Evolutionary conservation across 2,113 vertebrate genomes (phyloP).

Genomic region (Chaetodon auriga): DNA sequence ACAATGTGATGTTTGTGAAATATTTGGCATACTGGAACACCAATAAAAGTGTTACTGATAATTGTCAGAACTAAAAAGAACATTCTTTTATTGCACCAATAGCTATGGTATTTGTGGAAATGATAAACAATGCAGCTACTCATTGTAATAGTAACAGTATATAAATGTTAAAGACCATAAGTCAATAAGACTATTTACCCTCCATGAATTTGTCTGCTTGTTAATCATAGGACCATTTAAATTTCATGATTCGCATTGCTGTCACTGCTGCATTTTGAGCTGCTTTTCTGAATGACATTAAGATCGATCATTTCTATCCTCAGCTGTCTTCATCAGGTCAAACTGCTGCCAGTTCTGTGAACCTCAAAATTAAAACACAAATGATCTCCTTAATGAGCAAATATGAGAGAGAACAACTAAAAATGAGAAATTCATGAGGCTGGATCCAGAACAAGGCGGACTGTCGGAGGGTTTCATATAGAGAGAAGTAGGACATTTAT

Average conservation of each 20-base stretch:
- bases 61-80: neutral
- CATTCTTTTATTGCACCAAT: neutral
- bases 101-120: neutral
- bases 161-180: neutral
- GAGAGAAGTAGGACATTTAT: neutral
- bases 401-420: neutral
- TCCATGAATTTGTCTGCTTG: neutral
- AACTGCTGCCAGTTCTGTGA: neutral
- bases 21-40: neutral
- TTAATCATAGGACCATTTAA: neutral
- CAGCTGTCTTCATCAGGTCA: slow-evolving; percentile 12
- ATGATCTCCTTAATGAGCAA: slow-evolving; percentile 7
- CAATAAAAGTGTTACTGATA: neutral
- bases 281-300: neutral
- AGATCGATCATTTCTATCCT: neutral
- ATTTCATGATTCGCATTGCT: neutral
- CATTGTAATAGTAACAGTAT: neutral
- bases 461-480: neutral
- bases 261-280: neutral
- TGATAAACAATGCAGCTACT: neutral
- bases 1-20: neutral
- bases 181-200: neutral
- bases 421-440: slow-evolving; percentile 6
- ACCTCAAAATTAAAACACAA: slow-evolving; percentile 1
- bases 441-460: neutral